Base-by-base conservation (phyloP, 2,888 invertebrate genomes). In the Ommatoiulus sabulosus region DNA sequence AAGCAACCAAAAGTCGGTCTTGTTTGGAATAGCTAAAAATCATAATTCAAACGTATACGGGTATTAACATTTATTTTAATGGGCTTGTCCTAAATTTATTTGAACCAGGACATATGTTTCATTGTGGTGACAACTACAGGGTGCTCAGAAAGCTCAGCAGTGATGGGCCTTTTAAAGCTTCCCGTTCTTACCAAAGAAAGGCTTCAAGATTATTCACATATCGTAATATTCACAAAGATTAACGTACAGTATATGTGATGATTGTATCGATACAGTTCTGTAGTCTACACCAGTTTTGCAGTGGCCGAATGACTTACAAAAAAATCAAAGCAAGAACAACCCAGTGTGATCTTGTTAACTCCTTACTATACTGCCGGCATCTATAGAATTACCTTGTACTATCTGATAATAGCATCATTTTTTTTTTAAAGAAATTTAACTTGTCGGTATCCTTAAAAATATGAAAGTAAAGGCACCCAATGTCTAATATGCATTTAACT, bases 61-160 rank as follows among this genome's bases (percentile, higher is more conserved):
- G 52, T 15, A 52, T 52, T 52, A 52, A 15, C 63, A 20, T 63
- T n/a, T 63, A 20, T 63, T 63, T 63, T 63, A 63, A 63, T 63
- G 15, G 63, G 63, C 63, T 63, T 63, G 63, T 63, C 63, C 63
- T 63, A 63, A n/a, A 63, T 63, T 15, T 20, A 63, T 20, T 63
- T 63, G 63, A 63, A 63, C 20, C 20, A 63, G 20, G 20, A 20
- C 63, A 15, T 52, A 35, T 52, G 15, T 52, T 52, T 52, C 15
- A 52, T 1, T 17, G 12, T 52, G 52, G 20, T 20, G 63, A 63
- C 63, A 48, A 48, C 8, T 48, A 48, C 48, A 48, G 48, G 48
- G 48, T 7, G 7, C 6, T 63, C 57, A 57, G 15, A 10, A 52
- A 15, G 52, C 12, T 52, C 15, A 15, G 0, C 15, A 52, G 10